phyloP scores from a whole-genome alignment of 2,113 vertebrate species.

The Andinoacara biseriatus region DNA sequence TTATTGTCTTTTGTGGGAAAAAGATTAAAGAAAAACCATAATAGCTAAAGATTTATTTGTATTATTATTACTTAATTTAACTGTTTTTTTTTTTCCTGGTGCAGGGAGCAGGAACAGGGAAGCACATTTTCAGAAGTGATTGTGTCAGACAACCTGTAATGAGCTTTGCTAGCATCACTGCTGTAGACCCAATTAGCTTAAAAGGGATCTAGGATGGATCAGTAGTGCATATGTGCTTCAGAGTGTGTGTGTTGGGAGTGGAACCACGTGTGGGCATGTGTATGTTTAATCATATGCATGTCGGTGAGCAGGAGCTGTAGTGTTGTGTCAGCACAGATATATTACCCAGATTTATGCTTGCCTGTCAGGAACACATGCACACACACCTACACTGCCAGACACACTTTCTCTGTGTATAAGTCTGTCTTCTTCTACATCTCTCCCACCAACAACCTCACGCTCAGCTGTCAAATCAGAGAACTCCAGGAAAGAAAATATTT shows the following conservation, averaged over 20 bases:
- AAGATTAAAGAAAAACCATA: neutral
- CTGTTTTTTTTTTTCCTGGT: neutral
- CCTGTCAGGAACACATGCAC: slow-evolving; percentile 24
- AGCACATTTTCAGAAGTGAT: slow-evolving; percentile 23
- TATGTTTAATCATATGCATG: slow-evolving; percentile 15
- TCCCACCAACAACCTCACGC: neutral
- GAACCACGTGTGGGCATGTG: slow-evolving; percentile 1
- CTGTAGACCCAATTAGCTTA: slow-evolving; percentile 66
- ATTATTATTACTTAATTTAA: neutral
- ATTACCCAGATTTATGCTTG: slow-evolving; percentile 55
- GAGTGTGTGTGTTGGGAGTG: slow-evolving; percentile 5
- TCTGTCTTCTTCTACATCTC: neutral
- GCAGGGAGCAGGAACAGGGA: neutral
- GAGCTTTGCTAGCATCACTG: slow-evolving; percentile 42
- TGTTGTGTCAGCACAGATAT: slow-evolving; percentile 64
- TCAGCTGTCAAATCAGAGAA: neutral
- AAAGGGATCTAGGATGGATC: slow-evolving; percentile 61
- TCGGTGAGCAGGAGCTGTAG: slow-evolving; percentile 19
- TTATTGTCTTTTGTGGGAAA: neutral
- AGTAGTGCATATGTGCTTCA: neutral
- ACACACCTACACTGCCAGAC: neutral
- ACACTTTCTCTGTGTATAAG: neutral
- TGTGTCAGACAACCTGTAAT: slow-evolving; percentile 40
- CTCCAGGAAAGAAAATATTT: neutral
- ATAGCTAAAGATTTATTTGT: neutral